Evolutionary conservation across 2,888 invertebrate genomes (phyloP), one percentile per base, ranked within the genome.

Genomic region (Cephus pulcher): DNA sequence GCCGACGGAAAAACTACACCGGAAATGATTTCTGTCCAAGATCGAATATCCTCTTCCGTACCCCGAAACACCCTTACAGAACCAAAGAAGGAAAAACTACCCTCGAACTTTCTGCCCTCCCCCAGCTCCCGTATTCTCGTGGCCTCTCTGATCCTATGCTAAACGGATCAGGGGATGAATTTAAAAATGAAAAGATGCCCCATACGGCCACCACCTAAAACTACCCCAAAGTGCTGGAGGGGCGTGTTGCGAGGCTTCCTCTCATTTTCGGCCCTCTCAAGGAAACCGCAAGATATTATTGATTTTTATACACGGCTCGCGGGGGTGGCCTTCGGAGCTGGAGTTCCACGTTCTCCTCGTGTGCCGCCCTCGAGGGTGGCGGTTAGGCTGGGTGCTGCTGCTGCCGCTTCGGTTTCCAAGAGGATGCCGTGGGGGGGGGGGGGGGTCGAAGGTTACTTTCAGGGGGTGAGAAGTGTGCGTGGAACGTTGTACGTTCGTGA

Each of bases 271-370:
- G 84, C 80, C 86, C 86, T 89, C 89, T 87, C 40, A 6, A 87
- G 87, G 89, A 90, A 90, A 90, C 89, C 89, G 84, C 88, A 89
- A 91, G 91, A 91, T 90, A 89, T 91, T 91, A 91, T 91, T 91
- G 91, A 91, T 91, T 91, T 91, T 90, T 89, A 89, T 89, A 88
- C 86, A 87, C 86, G 88, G 84, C 77, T 73, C 75, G 77, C 69
- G 82, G 79, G 78, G 75, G 82, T 78, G 75, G 74, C 78, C 80
- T 81, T 84, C 37, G 77, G 76, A 76, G 83, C 79, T 82, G 74
- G 82, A 82, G 84, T 82, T 81, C 33, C 33, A 30, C 71, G 71
- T 33, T 71, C 71, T n/a, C 30, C 71, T n/a, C 71, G 32, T 30
- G 33, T 32, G 71, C 71, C 71, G 33, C 71, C 71, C 71, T 33